These are phyloP conservation scores for Desoria tigrina DNA, from an alignment of 2,888 invertebrate species.

Conservation along the genomic window DNA sequence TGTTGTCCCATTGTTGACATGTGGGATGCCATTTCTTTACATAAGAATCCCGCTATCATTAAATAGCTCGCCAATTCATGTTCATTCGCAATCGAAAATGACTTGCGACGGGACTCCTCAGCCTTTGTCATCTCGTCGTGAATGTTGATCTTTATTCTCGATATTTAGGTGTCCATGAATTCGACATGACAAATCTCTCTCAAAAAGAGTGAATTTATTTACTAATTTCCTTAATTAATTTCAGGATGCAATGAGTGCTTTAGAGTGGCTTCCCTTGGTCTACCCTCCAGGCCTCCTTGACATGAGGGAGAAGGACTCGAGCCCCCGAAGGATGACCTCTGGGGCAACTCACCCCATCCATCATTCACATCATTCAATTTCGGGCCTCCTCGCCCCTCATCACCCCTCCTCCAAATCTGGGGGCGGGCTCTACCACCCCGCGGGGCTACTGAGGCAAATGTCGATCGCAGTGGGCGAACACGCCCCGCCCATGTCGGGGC, in stretches of 20 bases:
- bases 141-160: conserved; percentile 3
- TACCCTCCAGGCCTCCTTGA: conserved; percentile 51
- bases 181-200: not conserved
- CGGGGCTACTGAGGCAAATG: conserved; percentile 45
- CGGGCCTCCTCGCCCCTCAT: conserved; percentile 21
- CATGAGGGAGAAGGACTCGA: conserved; percentile 88
- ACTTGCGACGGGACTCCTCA: not conserved
- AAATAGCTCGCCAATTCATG: no score
- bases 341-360: conserved; percentile 47
- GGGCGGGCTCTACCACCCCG: conserved; percentile 36
- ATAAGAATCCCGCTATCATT: no score
- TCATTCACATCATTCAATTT: conserved; percentile 55
- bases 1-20: conserved; percentile 16
- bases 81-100: conserved; percentile 7
- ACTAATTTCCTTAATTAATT: conserved; percentile 16
- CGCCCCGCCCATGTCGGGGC: conserved; percentile 32
- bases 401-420: conserved; percentile 7
- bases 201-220: not conserved
- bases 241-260: conserved; percentile 51
- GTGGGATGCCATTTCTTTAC: not conserved
- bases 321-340: conserved; percentile 76
- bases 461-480: conserved; percentile 43
- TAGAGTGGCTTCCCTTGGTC: conserved; percentile 52
- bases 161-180: conserved; percentile 21
- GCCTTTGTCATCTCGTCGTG: not conserved